These are phyloP conservation scores for Pegoplata infirma DNA, from an alignment of 2,888 invertebrate genomes.

Conservation along the genomic window DNA sequence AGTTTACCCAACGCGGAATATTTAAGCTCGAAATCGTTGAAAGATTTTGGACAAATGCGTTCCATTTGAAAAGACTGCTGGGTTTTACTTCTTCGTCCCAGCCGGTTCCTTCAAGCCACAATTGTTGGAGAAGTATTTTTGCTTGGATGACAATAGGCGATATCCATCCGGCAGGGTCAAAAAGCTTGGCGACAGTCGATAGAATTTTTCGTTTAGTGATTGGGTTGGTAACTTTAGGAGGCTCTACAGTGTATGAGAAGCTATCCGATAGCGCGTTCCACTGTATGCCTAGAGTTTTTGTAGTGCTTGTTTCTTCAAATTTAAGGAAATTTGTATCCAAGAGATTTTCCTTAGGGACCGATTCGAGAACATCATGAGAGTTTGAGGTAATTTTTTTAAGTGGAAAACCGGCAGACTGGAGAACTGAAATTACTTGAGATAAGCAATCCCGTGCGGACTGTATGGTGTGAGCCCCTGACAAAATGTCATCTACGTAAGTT, in stretches of 20 bases:
- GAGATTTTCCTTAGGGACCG: neutral
- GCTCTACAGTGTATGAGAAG: conserved; percentile 20
- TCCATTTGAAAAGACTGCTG: neutral
- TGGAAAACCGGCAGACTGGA: conserved; percentile 1
- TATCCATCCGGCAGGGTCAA: conserved; percentile 37
- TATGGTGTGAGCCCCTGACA: conserved; percentile 44
- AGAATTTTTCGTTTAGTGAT: conserved; percentile 12
- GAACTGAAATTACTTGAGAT: neutral
- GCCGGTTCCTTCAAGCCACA: conserved; percentile 18
- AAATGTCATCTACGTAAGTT: no score
- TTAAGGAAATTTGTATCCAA: neutral
- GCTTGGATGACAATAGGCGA: conserved; percentile 22
- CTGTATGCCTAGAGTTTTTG: conserved; percentile 25
- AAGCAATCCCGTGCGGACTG: conserved; percentile 7
- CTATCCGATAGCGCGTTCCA: conserved; percentile 17
- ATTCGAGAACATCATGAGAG: no score
- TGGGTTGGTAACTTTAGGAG: neutral
- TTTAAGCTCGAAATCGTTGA: neutral
- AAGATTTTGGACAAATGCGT: neutral
- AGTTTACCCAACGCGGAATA: conserved; percentile 47
- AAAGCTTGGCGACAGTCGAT: conserved; percentile 1
- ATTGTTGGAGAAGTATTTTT: conserved; percentile 30
- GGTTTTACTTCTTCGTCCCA: conserved; percentile 36
- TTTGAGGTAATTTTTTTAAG: neutral
- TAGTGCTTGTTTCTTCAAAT: no score